phyloP scores from a whole-genome alignment of 2,797 vertebrate genomes.

The Oreonectes daqikongensis region DNA sequence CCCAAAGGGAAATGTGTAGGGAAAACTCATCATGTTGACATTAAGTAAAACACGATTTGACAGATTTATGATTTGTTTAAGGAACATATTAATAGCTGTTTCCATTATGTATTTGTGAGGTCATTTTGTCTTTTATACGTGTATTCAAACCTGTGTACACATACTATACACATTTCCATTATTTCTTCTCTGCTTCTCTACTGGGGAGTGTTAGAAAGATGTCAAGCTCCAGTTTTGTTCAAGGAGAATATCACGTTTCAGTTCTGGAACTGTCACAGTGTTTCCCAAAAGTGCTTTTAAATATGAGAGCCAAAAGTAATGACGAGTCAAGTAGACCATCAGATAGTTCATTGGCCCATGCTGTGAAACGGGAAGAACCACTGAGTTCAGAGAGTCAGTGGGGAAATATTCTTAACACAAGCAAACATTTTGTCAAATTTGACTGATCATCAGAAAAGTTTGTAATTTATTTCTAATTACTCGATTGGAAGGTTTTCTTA shows the following conservation, averaged over 20 bases:
- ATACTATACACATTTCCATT: not conserved
- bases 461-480: not conserved
- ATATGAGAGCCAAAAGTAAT: constrained; percentile 4
- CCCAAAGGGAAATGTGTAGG: too few relatives aligned
- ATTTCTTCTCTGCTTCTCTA: constrained; percentile 12
- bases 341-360: not conserved
- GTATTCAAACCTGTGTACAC: not conserved
- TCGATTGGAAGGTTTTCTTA: not conserved
- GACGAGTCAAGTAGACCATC: constrained; percentile 3
- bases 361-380: not conserved
- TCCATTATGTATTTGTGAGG: not conserved
- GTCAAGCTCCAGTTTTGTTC: constrained; percentile 3
- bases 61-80: too few relatives aligned
- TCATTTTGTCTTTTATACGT: not conserved
- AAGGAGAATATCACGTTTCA: constrained; percentile 33
- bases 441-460: not conserved
- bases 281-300: constrained; percentile 12
- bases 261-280: constrained; percentile 11
- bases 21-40: too few relatives aligned
- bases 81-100: not conserved
- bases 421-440: not conserved
- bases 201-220: constrained; percentile 9
- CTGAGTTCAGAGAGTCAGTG: not conserved
- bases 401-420: not conserved
- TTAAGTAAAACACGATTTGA: too few relatives aligned